Conservation (phyloP, 2,888 invertebrate species). For the Watsonalla binaria region DNA sequence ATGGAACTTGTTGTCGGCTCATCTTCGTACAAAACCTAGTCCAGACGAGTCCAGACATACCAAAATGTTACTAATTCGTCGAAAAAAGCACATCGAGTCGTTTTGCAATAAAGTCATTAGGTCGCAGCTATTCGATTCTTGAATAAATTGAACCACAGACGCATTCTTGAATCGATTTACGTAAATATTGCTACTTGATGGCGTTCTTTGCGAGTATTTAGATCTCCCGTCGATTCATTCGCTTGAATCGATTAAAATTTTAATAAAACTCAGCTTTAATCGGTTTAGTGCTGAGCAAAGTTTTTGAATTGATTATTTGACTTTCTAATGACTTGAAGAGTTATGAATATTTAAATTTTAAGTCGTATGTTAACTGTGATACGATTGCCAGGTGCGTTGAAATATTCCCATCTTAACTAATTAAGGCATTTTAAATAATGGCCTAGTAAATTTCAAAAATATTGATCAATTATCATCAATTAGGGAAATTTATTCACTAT, state of each 20-base stretch:
- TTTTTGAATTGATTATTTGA: background rate
- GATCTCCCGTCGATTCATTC: conserved; percentile 18
- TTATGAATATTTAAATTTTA: background rate
- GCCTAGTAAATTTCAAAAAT: too few species aligned
- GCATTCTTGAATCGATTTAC: conserved; percentile 42
- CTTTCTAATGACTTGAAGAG: background rate
- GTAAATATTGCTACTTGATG: conserved; percentile 18
- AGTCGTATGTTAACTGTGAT: background rate
- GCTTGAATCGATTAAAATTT: conserved; percentile 7
- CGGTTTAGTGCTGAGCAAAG: background rate
- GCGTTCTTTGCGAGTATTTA: conserved; percentile 18
- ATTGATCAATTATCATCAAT: too few species aligned
- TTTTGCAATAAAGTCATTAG: conserved; percentile 60
- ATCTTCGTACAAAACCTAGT: background rate
- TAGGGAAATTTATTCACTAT: too few species aligned
- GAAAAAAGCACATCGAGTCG: conserved; percentile 22
- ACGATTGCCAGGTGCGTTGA: background rate
- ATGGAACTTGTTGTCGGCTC: background rate
- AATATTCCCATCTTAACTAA: background rate
- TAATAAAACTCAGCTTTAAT: background rate
- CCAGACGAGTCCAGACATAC: conserved; percentile 7
- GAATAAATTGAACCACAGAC: conserved; percentile 41
- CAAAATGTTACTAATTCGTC: conserved; percentile 15
- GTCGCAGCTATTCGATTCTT: conserved; percentile 35
- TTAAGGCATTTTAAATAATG: background rate